A percentile compares a stretch with the other conserved stretches of the same genome.
phyloP scores from a whole-genome alignment of 64 coral and sea anemone genomes.

The Montipora efflorescens region DNA sequence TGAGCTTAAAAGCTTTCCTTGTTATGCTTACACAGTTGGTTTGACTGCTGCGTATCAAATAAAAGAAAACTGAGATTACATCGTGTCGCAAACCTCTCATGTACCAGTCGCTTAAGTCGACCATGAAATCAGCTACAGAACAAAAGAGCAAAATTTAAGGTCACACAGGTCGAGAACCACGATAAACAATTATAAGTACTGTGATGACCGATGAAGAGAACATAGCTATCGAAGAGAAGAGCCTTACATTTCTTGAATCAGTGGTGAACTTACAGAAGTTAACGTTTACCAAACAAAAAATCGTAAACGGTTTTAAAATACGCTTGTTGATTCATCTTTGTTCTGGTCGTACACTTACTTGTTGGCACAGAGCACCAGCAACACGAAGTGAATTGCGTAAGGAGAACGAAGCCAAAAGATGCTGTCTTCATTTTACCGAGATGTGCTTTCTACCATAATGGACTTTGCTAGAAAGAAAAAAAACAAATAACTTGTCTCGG shows the following conservation, averaged over 20 bases:
- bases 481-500: neutral
- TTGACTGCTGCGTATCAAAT: neutral
- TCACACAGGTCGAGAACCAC: neutral
- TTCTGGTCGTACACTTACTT: neutral
- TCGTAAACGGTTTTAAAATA: neutral
- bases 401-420: neutral
- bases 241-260: too few relatives aligned
- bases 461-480: neutral
- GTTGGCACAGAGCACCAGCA: constrained; percentile 9
- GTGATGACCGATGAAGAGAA: too few relatives aligned
- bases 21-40: neutral
- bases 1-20: neutral
- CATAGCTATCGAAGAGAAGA: too few relatives aligned
- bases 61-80: neutral
- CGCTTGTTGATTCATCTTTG: neutral
- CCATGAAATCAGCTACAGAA: neutral
- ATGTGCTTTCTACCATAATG: neutral
- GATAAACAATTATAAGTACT: neutral
- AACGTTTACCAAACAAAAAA: neutral
- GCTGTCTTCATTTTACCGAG: constrained; percentile 3
- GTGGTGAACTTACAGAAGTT: too few relatives aligned
- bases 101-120: neutral
- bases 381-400: constrained; percentile 8
- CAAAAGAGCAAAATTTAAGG: neutral
- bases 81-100: neutral